Conservation (phyloP, 2,113 vertebrate genomes). For the Urocolius indicus region DNA sequence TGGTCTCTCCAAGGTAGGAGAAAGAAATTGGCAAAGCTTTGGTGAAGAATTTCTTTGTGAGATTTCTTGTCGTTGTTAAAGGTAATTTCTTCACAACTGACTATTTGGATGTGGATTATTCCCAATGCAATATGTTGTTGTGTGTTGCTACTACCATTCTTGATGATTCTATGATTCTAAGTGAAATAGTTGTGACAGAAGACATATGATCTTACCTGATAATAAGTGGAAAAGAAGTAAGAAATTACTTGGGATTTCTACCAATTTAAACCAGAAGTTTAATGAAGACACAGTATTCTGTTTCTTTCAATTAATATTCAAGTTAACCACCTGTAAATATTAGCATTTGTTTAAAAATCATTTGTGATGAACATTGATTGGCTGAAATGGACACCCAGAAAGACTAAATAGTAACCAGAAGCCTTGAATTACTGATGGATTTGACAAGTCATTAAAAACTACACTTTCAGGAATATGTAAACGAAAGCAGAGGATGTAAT, state of each 20-base stretch:
- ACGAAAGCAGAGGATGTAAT: neutral
- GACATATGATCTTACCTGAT: neutral
- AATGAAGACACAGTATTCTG: neutral
- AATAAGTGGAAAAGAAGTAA: neutral
- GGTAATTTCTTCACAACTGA: neutral
- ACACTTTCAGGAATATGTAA: neutral
- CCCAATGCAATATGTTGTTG: neutral
- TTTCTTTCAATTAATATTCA: slow-evolving; percentile 9
- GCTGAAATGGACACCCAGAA: neutral
- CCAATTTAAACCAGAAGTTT: neutral
- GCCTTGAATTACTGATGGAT: neutral
- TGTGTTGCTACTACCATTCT: neutral
- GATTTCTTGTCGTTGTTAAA: neutral
- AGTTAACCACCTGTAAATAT: neutral
- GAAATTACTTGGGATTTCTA: neutral
- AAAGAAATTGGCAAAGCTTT: neutral
- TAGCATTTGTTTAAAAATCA: neutral
- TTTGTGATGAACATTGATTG: neutral
- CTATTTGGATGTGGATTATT: neutral
- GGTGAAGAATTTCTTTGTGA: neutral
- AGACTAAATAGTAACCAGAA: neutral
- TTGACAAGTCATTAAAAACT: neutral
- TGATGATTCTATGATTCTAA: neutral
- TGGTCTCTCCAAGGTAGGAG: neutral
- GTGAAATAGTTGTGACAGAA: neutral